A percentile compares a stretch with the other conserved stretches of the same genome.
These are phyloP conservation scores for Actinia tenebrosa DNA, from an alignment of 64 coral and sea anemone species.

Conservation along the genomic window DNA sequence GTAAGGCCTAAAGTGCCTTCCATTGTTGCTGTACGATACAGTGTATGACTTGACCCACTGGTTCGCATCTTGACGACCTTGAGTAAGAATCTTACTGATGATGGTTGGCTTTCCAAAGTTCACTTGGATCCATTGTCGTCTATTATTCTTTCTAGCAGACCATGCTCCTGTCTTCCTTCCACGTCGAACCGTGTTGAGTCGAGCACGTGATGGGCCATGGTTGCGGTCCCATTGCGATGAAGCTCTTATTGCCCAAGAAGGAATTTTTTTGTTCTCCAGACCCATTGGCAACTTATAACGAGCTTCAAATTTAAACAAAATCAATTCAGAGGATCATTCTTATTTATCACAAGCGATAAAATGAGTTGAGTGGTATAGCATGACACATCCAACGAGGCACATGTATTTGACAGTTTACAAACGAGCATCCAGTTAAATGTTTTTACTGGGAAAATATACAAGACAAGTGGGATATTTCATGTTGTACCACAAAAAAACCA, in stretches of 20 bases:
- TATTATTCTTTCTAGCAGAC: slow-evolving; percentile 53
- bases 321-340: no score
- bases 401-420: not conserved
- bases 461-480: not conserved
- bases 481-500: not conserved
- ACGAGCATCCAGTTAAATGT: no score
- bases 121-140: slow-evolving; percentile 72
- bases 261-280: slow-evolving; percentile 68
- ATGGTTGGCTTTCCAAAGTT: slow-evolving; percentile 33
- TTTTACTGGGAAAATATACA: no score
- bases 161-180: slow-evolving; percentile 50
- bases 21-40: slow-evolving; percentile 68
- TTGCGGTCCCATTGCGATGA: slow-evolving; percentile 66
- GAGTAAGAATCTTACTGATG: slow-evolving; percentile 53
- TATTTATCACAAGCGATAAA: no score
- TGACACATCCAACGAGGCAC: no score
- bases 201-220: slow-evolving; percentile 55
- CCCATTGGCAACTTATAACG: slow-evolving; percentile 38
- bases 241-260: slow-evolving; percentile 39
- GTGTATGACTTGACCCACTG: slow-evolving; percentile 86
- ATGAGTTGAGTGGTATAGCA: no score
- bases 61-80: slow-evolving; percentile 51
- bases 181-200: slow-evolving; percentile 45
- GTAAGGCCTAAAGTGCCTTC: slow-evolving; percentile 55
- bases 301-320: not conserved